These are phyloP conservation scores for Leptatherina wallacei DNA, from an alignment of 2,797 vertebrate species.

Conservation along the genomic window DNA sequence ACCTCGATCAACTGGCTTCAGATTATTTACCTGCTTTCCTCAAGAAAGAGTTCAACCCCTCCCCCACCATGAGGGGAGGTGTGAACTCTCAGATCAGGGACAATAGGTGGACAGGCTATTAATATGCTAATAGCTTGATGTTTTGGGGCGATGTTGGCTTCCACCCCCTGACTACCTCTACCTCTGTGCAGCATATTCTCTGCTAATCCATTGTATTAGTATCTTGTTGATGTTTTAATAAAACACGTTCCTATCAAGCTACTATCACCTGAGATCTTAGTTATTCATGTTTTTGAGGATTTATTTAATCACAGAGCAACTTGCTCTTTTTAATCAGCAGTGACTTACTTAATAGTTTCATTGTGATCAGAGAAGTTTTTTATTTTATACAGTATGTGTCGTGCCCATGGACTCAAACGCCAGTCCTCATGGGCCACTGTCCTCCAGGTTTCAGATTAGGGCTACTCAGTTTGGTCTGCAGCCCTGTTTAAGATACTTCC, in stretches of 20 bases:
- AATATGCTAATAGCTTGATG: slow-evolving; percentile 48
- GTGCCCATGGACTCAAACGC: background rate
- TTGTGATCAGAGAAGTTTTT: background rate
- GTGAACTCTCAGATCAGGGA: slow-evolving; percentile 50
- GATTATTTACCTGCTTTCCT: slow-evolving; percentile 22
- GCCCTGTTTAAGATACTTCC: background rate
- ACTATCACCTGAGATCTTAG: background rate
- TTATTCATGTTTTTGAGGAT: background rate
- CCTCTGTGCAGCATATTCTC: background rate
- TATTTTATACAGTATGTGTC: background rate
- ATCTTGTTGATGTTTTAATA: background rate
- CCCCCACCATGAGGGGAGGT: slow-evolving; percentile 32
- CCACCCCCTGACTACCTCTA: background rate
- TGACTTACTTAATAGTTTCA: background rate
- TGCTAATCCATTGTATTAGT: background rate
- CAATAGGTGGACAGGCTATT: slow-evolving; percentile 41
- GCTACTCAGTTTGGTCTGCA: too few species aligned
- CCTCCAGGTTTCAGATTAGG: too few species aligned
- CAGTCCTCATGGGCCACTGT: too few species aligned
- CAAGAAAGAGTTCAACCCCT: slow-evolving; percentile 12
- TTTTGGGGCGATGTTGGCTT: slow-evolving; percentile 15
- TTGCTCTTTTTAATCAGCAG: background rate
- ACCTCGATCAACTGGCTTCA: slow-evolving; percentile 17
- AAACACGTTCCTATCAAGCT: background rate
- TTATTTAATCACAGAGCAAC: background rate